phyloP scores from a whole-genome alignment of 2,888 invertebrate species.

The Drosophila silvestris region DNA sequence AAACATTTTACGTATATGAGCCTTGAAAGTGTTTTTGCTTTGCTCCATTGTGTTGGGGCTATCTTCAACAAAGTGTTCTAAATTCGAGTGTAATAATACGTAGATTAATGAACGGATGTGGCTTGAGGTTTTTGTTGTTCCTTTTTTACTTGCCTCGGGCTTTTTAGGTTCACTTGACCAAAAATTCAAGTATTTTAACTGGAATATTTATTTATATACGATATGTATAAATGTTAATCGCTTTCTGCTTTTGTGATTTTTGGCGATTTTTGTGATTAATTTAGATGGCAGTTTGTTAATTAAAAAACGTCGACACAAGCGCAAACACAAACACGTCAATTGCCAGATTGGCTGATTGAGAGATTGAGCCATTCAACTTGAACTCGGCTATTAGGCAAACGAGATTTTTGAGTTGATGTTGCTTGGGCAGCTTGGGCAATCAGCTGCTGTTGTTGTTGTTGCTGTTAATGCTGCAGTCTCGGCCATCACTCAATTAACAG shows the following conservation, averaged over 20 bases:
- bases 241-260: constrained; percentile 11
- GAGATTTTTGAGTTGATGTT: constrained; percentile 65
- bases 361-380: constrained; percentile 82
- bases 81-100: constrained; percentile 11
- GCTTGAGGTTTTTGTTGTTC: background rate
- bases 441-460: constrained; percentile 1
- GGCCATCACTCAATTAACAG: constrained; percentile 71
- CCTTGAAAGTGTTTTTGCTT: constrained; percentile 38
- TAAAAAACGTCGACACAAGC: constrained; percentile 60
- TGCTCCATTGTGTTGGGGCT: constrained; percentile 28
- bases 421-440: constrained; percentile 28
- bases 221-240: background rate
- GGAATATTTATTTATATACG: constrained; percentile 2
- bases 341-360: constrained; percentile 62
- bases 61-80: constrained; percentile 28
- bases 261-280: constrained; percentile 55
- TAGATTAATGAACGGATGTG: constrained; percentile 34
- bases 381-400: constrained; percentile 84
- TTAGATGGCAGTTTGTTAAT: constrained; percentile 70
- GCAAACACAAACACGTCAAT: constrained; percentile 53
- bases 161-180: background rate
- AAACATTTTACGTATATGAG: constrained; percentile 50
- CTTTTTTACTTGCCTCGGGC: background rate
- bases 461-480: constrained; percentile 36
- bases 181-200: background rate